phyloP scores from a whole-genome alignment of 2,888 invertebrate species.

The Amitus sp. region DNA sequence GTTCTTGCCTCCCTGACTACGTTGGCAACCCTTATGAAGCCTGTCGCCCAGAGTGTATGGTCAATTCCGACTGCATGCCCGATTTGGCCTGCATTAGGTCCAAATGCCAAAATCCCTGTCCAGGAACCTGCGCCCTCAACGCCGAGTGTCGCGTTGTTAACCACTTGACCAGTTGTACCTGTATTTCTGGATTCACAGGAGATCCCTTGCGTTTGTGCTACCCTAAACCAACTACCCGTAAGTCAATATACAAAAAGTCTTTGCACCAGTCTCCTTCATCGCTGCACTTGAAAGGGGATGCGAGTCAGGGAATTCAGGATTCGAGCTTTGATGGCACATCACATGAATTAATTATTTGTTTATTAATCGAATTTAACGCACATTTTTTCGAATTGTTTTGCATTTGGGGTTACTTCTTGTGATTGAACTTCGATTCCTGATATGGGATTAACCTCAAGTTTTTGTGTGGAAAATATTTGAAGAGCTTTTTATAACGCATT shows the following conservation, averaged over 20 bases:
- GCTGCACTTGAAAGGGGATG: constrained; percentile 10
- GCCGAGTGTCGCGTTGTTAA: constrained; percentile 79
- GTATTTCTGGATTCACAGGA: constrained; percentile 77
- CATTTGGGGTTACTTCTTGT: too few species aligned
- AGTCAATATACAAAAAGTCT: too few species aligned
- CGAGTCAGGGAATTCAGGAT: constrained; percentile 10
- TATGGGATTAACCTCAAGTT: too few species aligned
- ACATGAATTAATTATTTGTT: too few species aligned
- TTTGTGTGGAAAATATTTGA: too few species aligned
- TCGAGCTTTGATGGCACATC: too few species aligned
- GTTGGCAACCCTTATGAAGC: constrained; percentile 62
- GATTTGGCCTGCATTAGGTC: constrained; percentile 78
- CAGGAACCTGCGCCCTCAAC: constrained; percentile 78
- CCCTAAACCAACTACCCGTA: constrained; percentile 60
- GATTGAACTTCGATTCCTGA: too few species aligned
- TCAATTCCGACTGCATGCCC: constrained; percentile 68
- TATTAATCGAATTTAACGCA: too few species aligned
- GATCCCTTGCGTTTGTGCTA: constrained; percentile 79
- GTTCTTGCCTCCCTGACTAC: constrained; percentile 66
- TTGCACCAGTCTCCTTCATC: constrained; percentile 21
- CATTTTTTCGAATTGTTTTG: too few species aligned
- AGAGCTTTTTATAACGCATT: too few species aligned
- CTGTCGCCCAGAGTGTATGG: constrained; percentile 65
- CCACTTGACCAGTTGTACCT: constrained; percentile 80
- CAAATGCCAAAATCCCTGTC: constrained; percentile 81